Conservation (phyloP, 2,888 invertebrate species). For the Apoderus coryli region DNA sequence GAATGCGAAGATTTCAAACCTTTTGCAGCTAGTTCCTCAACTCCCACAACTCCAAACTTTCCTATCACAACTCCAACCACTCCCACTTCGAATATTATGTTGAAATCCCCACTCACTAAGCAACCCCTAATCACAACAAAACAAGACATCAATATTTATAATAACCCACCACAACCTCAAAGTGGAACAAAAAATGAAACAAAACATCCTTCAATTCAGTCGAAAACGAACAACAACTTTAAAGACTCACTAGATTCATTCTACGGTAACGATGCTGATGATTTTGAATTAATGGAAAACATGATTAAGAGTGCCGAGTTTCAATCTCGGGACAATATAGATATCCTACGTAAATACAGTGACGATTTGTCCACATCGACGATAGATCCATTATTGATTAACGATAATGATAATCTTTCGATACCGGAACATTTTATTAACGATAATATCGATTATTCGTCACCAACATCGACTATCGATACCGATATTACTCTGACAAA, state of each 20-base stretch:
- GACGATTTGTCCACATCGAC: slow-evolving; percentile 30
- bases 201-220: slow-evolving; percentile 23
- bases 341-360: slow-evolving; percentile 21
- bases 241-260: slow-evolving; percentile 26
- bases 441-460: slow-evolving; percentile 22
- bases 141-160: slow-evolving; percentile 3
- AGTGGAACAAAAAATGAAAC: background rate
- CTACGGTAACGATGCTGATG: no score
- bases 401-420: slow-evolving; percentile 54
- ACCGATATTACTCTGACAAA: slow-evolving; percentile 19
- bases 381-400: slow-evolving; percentile 48
- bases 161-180: slow-evolving; percentile 3
- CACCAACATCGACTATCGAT: slow-evolving; percentile 23
- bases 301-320: slow-evolving; percentile 23
- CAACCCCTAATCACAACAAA: slow-evolving; percentile 14
- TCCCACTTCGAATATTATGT: slow-evolving; percentile 14
- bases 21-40: slow-evolving; percentile 24
- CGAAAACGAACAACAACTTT: slow-evolving; percentile 34
- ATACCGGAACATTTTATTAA: slow-evolving; percentile 31
- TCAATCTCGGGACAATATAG: slow-evolving; percentile 15
- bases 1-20: slow-evolving; percentile 44
- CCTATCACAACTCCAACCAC: slow-evolving; percentile 27
- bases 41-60: slow-evolving; percentile 26
- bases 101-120: no score
- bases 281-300: slow-evolving; percentile 30